Base-by-base conservation (phyloP, 2,888 invertebrate species). In the Campoplex capitator region DNA sequence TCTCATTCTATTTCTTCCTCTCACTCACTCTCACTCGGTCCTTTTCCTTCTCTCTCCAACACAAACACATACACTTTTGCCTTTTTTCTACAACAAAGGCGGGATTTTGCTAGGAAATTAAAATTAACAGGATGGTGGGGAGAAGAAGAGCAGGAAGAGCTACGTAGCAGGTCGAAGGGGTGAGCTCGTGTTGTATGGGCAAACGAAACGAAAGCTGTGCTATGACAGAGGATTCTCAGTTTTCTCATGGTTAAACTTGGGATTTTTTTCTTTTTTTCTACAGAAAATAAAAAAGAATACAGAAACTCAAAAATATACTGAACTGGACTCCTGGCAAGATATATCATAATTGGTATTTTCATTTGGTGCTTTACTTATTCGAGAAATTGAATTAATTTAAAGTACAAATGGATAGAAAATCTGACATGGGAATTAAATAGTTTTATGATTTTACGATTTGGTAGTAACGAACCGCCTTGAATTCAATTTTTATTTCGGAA, bases 81-180 rank as follows among this genome's bases (percentile, higher is more conserved):
- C 79, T 83, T 51, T 80, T 89, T 88, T 89, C 86, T 84, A 86
- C 88, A 88, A 91, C 91, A 92, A 92, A 90, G 91, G 91, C 89
- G 89, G 91, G 92, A 93, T 92, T 93, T 93, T 89, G 91, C 91
- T 92, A 92, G 92, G 90, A 93, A 93, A 93, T 93, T 92, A 93
- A 93, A 92, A 93, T 93, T 92, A 92, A 93, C 92, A 92, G 91
- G 89, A 68, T 76, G 90, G 88, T 86, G 89, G 87, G 89, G 88
- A 75, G 80, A 83, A 82, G 81, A 85, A 68, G 86, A 88, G 84
- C 54, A 28, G 68, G 76, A 62, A 62, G 42, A 75, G 38, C 42
- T 79, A 82, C 83, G 68, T 32, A 62, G 83, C 84, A 85, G 83
- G 87, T 86, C 83, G 85, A 88, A 85, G 86, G 87, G 88, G 85